Evolutionary conservation across 2,797 vertebrate species (phyloP).

Genomic region (Lacerta agilis): DNA sequence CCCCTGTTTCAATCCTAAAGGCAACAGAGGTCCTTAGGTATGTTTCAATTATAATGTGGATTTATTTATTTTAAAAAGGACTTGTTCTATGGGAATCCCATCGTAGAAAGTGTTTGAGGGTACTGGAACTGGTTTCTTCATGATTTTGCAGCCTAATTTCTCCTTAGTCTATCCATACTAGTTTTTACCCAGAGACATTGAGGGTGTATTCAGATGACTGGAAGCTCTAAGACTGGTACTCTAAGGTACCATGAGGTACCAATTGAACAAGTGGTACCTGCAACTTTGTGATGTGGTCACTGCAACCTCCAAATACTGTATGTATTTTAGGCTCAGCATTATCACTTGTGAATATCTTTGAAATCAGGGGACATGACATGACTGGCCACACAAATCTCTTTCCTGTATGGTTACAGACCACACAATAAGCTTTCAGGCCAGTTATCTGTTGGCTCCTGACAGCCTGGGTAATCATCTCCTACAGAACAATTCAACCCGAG

Average conservation of each 20-base stretch:
- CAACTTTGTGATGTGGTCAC: neutral
- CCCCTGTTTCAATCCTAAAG: neutral
- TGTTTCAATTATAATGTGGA: neutral
- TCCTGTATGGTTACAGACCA: neutral
- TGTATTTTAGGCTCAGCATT: too few relatives aligned
- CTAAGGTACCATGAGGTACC: neutral
- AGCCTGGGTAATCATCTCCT: neutral
- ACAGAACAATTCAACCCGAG: neutral
- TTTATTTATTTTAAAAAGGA: neutral
- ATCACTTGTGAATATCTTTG: neutral
- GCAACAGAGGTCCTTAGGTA: conserved; percentile 5
- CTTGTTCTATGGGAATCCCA: neutral
- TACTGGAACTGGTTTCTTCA: neutral
- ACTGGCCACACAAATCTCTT: neutral
- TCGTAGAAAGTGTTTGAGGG: conserved; percentile 9
- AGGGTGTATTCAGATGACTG: neutral
- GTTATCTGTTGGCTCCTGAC: neutral
- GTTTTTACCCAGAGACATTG: neutral
- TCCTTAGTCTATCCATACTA: neutral
- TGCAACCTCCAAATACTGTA: too few relatives aligned
- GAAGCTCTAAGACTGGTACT: neutral
- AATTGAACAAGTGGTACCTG: neutral
- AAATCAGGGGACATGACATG: neutral
- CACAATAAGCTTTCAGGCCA: neutral
- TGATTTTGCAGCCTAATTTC: conserved; percentile 16